Evolutionary conservation across 2,797 vertebrate genomes (phyloP).

Genomic region (Coregonus ussuriensis): DNA sequence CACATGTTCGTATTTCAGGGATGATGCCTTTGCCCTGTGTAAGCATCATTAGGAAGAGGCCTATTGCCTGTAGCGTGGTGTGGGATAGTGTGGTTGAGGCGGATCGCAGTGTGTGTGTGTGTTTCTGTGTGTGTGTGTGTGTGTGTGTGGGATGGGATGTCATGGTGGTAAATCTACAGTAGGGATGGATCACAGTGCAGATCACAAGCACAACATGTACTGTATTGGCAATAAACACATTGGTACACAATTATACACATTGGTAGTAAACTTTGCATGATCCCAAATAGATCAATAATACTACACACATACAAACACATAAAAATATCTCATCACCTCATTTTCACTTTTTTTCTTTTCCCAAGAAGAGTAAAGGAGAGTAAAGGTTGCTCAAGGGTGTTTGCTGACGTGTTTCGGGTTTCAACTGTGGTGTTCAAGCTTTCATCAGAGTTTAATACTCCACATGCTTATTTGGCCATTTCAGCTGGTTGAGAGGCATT

Average conservation of each 20-base stretch:
- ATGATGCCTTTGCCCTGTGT: constrained; percentile 59
- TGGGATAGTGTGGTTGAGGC: constrained; percentile 11
- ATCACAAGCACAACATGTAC: background rate
- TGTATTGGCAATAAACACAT: background rate
- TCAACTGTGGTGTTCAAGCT: too few relatives aligned
- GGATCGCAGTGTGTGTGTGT: background rate
- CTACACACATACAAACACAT: constrained; percentile 38
- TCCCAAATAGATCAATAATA: constrained; percentile 37
- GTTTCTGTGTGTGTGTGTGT: background rate
- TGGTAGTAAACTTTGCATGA: background rate
- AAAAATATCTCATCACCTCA: constrained; percentile 37
- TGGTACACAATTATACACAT: background rate
- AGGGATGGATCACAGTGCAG: constrained; percentile 15
- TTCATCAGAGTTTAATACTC: too few relatives aligned
- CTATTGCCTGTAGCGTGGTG: constrained; percentile 47
- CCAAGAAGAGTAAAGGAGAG: constrained; percentile 46
- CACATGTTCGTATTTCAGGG: constrained; percentile 66
- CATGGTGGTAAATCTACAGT: constrained; percentile 37
- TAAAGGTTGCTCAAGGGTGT: constrained; percentile 55
- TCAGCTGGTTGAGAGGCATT: too few relatives aligned
- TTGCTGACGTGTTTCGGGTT: too few relatives aligned
- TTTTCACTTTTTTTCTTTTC: constrained; percentile 22
- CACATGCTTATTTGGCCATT: too few relatives aligned
- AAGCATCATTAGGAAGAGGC: constrained; percentile 62
- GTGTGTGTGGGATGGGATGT: background rate